Evolutionary conservation across 2,113 vertebrate genomes (phyloP).

Genomic region (Anser brachyrhynchus): DNA sequence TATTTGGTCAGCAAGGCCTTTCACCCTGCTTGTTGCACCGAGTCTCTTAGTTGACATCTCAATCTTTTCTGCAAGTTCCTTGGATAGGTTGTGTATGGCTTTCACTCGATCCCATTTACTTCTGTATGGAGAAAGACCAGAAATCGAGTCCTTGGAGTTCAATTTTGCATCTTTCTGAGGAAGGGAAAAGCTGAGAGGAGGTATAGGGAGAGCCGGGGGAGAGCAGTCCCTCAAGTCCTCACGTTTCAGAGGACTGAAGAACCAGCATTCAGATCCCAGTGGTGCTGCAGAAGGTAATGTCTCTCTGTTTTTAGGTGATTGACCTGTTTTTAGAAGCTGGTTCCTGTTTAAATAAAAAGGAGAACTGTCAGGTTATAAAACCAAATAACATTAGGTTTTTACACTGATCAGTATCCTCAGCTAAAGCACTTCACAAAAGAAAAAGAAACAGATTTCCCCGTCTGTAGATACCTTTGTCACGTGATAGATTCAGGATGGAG

Average conservation of each 20-base stretch:
- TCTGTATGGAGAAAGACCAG: not conserved
- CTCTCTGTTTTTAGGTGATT: not conserved
- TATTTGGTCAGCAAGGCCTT: not conserved
- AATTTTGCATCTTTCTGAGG: not conserved
- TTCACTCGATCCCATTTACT: slow-evolving; percentile 64
- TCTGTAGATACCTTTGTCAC: not conserved
- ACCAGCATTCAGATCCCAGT: fast-evolving
- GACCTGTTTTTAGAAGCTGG: not conserved
- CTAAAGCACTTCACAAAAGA: not conserved
- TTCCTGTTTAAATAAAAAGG: slow-evolving; percentile 49
- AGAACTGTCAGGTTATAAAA: not conserved
- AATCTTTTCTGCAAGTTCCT: slow-evolving; percentile 66
- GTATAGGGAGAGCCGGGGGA: not conserved
- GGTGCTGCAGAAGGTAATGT: not conserved
- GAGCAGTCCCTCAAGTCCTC: not conserved
- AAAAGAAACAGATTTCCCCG: not conserved
- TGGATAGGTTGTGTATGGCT: slow-evolving; percentile 64
- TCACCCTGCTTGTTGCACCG: not conserved
- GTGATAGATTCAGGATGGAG: not conserved
- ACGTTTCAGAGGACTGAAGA: not conserved
- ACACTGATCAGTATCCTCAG: not conserved
- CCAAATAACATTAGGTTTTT: not conserved
- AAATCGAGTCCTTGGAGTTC: not conserved
- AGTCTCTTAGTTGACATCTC: slow-evolving; percentile 66
- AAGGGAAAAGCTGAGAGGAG: not conserved